Percentiles rank a stretch among this genome's conserved stretches.
phyloP scores from a whole-genome alignment of 2,113 vertebrate species.

The Montifringilla adamsi region DNA sequence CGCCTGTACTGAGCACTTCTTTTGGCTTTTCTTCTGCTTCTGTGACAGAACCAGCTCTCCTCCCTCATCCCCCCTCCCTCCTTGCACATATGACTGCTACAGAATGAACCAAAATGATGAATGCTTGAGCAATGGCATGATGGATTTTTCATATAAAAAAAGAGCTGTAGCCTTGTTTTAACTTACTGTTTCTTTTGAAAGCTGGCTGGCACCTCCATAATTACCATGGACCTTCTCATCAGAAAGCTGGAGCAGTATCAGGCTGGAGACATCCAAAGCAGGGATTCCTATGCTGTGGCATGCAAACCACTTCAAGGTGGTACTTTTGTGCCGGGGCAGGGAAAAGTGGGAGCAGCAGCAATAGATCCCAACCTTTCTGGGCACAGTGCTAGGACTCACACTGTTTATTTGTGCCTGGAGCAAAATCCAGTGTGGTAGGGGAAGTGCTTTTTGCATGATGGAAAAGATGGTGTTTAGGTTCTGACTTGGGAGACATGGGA shows the following conservation, averaged over 20 bases:
- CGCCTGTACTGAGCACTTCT: background rate
- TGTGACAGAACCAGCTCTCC: background rate
- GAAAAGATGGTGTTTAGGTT: constrained; percentile 25
- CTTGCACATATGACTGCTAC: accelerated
- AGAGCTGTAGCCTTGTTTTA: background rate
- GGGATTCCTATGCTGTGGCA: background rate
- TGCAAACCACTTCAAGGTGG: constrained; percentile 14
- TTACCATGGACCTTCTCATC: background rate
- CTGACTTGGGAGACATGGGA: background rate
- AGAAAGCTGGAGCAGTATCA: background rate
- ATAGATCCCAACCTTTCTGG: constrained; percentile 7
- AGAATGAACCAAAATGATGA: background rate
- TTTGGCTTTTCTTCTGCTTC: background rate
- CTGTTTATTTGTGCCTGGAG: constrained; percentile 47
- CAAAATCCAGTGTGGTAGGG: background rate
- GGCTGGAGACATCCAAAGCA: background rate
- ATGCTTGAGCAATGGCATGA: background rate
- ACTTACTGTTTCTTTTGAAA: background rate
- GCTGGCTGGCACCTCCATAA: background rate
- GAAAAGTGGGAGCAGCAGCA: background rate
- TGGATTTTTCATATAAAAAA: background rate
- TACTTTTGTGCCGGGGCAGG: background rate
- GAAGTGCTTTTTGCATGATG: background rate
- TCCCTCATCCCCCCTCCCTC: background rate
- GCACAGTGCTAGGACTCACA: background rate